phyloP scores from a whole-genome alignment of 2,797 vertebrate species.

The Dallia pectoralis region DNA sequence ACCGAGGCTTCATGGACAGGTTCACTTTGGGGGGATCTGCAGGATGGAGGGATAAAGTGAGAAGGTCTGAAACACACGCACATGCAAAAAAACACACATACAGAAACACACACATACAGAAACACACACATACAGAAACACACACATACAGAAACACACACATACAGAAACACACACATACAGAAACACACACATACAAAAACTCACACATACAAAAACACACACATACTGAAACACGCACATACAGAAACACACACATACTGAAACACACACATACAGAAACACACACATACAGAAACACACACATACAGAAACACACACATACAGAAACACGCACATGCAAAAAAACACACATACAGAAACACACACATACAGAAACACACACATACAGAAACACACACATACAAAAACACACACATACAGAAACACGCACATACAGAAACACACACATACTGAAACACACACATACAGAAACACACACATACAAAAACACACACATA shows the following conservation, averaged over 20 bases:
- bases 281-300: not conserved
- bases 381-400: not conserved
- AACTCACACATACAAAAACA: not conserved
- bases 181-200: constrained; percentile 1
- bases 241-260: too few relatives aligned
- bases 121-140: not conserved
- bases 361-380: not conserved
- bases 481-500: not conserved
- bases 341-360: too few relatives aligned
- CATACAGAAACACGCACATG: too few relatives aligned
- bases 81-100: too few relatives aligned
- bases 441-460: not conserved
- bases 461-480: not conserved
- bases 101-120: constrained; percentile 1
- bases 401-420: not conserved
- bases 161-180: too few relatives aligned
- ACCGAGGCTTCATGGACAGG: constrained; percentile 92
- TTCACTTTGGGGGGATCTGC: constrained; percentile 90
- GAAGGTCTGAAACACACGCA: not conserved
- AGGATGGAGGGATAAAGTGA: not conserved
- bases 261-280: constrained; percentile 1
- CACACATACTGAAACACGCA: constrained; percentile 1
- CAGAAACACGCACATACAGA: too few relatives aligned
- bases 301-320: constrained; percentile 1
- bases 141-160: constrained; percentile 1